Conservation (phyloP, 2,797 vertebrate species). For the Varecia variegata region DNA sequence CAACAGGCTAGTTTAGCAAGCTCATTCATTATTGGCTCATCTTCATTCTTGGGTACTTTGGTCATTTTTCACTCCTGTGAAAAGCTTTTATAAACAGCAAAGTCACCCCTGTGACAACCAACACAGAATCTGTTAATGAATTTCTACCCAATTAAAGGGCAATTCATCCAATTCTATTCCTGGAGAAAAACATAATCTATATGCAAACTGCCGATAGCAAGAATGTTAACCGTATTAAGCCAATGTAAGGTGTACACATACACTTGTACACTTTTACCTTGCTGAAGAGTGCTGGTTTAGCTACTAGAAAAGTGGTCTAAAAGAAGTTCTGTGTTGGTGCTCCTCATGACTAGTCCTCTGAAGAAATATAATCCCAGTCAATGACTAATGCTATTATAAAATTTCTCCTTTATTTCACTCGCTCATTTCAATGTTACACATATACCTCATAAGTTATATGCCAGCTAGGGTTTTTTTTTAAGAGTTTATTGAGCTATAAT, state of each 20-base stretch:
- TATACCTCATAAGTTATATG: background rate
- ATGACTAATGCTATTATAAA: background rate
- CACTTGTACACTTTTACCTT: background rate
- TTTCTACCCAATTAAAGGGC: background rate
- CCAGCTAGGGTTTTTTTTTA: background rate
- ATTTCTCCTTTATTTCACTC: background rate
- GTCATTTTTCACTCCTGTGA: background rate
- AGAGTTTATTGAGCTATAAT: background rate
- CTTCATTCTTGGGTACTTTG: background rate
- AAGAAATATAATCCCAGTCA: background rate
- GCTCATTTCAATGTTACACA: background rate
- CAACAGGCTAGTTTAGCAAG: background rate
- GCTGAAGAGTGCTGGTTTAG: background rate
- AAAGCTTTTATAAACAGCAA: constrained; percentile 20
- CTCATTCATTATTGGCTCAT: background rate
- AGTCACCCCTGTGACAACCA: background rate
- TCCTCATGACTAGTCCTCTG: background rate
- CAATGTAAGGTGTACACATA: background rate
- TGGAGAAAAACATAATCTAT: background rate
- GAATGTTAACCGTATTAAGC: background rate
- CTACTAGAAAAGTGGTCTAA: background rate
- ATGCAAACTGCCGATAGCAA: background rate
- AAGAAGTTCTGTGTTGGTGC: background rate
- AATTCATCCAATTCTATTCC: background rate
- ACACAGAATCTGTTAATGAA: background rate